Percentiles rank a stretch among this genome's conserved stretches.
These are phyloP conservation scores for Andrena bicolor DNA, from an alignment of 2,888 invertebrate genomes.

Conservation along the genomic window DNA sequence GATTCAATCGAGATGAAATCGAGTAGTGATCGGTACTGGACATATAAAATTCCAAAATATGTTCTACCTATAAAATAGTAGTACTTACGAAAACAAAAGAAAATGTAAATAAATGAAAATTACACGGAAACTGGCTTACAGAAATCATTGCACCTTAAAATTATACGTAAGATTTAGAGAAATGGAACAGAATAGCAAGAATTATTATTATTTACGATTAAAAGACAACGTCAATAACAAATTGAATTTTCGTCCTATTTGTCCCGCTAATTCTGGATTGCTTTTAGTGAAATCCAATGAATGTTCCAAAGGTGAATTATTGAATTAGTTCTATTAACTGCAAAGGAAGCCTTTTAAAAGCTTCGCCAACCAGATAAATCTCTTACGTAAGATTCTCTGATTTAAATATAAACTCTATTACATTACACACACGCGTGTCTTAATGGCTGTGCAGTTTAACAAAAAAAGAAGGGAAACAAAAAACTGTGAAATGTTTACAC, in stretches of 20 bases:
- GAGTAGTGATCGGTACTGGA: constrained; percentile 19
- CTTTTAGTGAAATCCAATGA: constrained; percentile 77
- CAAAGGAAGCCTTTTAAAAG: constrained; percentile 79
- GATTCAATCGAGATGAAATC: constrained; percentile 18
- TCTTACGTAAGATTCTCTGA: constrained; percentile 64
- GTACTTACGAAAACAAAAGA: constrained; percentile 5
- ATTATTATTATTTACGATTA: background rate
- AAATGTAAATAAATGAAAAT: constrained; percentile 16
- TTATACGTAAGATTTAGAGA: constrained; percentile 3
- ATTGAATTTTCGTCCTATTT: constrained; percentile 24
- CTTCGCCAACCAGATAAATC: constrained; percentile 75
- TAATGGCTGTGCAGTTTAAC: background rate
- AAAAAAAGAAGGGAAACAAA: background rate
- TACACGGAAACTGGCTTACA: constrained; percentile 2
- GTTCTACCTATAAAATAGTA: constrained; percentile 13
- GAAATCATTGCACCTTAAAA: constrained; percentile 4
- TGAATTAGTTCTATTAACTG: constrained; percentile 76
- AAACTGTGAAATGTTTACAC: constrained; percentile 6
- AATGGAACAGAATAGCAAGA: background rate
- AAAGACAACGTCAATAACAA: background rate
- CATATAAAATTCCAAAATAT: constrained; percentile 19
- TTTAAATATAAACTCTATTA: constrained; percentile 20
- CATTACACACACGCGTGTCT: constrained; percentile 21
- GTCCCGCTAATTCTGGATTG: constrained; percentile 36
- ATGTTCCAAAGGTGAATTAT: constrained; percentile 76